These are phyloP conservation scores for Ectropis crepuscularia DNA, from an alignment of 2,888 invertebrate species.

Conservation along the genomic window DNA sequence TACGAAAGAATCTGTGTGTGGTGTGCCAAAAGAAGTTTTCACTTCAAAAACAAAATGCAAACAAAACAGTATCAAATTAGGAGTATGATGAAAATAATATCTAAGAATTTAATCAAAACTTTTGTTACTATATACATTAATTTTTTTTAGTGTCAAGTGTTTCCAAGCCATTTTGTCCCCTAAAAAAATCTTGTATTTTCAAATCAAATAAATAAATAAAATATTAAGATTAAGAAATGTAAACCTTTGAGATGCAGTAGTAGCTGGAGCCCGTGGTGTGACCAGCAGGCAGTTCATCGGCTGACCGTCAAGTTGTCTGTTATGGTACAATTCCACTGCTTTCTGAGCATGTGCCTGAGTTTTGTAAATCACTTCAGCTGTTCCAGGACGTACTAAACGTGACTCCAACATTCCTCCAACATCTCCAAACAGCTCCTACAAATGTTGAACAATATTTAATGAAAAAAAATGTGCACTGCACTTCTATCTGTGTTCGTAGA, in stretches of 20 bases:
- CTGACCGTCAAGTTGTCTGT: slow-evolving; percentile 95
- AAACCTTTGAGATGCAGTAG: slow-evolving; percentile 54
- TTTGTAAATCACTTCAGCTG: slow-evolving; percentile 96
- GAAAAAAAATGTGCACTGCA: too few relatives aligned
- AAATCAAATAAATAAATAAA: too few relatives aligned
- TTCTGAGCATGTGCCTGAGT: slow-evolving; percentile 93
- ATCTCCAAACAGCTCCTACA: slow-evolving; percentile 95
- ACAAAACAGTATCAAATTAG: too few relatives aligned
- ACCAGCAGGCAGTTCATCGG: slow-evolving; percentile 96
- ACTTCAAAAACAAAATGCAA: too few relatives aligned
- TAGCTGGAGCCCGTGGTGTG: slow-evolving; percentile 85
- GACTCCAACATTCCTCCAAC: slow-evolving; percentile 94
- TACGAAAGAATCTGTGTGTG: too few relatives aligned
- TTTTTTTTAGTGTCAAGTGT: too few relatives aligned
- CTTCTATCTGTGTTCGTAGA: neutral
- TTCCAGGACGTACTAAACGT: slow-evolving; percentile 93
- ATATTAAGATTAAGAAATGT: neutral
- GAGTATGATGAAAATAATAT: too few relatives aligned
- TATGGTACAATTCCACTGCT: slow-evolving; percentile 97
- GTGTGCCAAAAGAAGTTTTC: too few relatives aligned
- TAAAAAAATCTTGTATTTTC: too few relatives aligned
- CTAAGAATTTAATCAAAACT: too few relatives aligned
- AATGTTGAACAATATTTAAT: slow-evolving; percentile 38
- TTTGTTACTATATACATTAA: too few relatives aligned
- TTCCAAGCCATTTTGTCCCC: too few relatives aligned